phyloP scores from a whole-genome alignment of 1,140 invertebrate genomes.

The Carposina sasakii region DNA sequence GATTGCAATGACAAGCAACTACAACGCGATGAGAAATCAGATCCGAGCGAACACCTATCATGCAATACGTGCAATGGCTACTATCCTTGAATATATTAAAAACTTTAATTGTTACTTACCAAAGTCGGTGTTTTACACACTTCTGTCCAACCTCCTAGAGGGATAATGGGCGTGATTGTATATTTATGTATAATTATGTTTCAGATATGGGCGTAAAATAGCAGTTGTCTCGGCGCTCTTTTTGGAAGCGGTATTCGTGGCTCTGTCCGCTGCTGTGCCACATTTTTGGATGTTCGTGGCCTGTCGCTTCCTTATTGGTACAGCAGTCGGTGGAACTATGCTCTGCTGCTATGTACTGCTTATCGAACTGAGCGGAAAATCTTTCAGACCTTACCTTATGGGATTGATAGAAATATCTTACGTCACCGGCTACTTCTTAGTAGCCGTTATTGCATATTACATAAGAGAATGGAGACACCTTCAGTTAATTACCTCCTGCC shows the following conservation, averaged over 20 bases:
- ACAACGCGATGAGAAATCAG: no score
- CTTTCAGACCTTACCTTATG: slow-evolving; percentile 47
- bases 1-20: no score
- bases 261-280: slow-evolving; percentile 74
- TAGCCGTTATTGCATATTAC: slow-evolving; percentile 77
- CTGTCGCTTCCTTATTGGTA: slow-evolving; percentile 74
- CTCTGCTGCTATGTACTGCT: slow-evolving; percentile 73
- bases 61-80: no score
- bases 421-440: slow-evolving; percentile 69
- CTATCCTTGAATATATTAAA: no score
- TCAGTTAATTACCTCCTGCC: slow-evolving; percentile 76
- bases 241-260: slow-evolving; percentile 72
- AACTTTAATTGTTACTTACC: no score
- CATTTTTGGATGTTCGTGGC: slow-evolving; percentile 76
- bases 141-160: no score
- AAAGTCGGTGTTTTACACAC: no score
- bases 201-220: slow-evolving; percentile 76
- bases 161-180: no score
- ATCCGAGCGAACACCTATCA: no score
- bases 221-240: slow-evolving; percentile 72
- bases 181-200: slow-evolving; percentile 35
- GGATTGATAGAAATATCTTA: slow-evolving; percentile 45
- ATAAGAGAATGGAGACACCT: slow-evolving; percentile 78
- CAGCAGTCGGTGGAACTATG: slow-evolving; percentile 75
- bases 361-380: slow-evolving; percentile 65